These are phyloP conservation scores for Palloptera scutellata DNA, from an alignment of 2,888 invertebrate species.

Conservation along the genomic window DNA sequence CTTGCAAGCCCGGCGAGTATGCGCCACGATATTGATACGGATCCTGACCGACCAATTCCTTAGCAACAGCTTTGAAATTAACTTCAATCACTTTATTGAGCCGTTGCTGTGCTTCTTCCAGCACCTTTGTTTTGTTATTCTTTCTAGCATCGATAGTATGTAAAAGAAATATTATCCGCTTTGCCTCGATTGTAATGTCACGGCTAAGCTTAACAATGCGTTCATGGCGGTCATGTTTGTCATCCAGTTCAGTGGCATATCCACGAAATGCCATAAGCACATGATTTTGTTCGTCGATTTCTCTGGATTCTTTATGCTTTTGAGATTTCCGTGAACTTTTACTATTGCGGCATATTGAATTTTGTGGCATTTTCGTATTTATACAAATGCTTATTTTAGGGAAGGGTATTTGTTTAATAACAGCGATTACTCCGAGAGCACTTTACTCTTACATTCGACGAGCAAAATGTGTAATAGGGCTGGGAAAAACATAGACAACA, in stretches of 20 bases:
- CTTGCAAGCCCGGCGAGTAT: slow-evolving; percentile 74
- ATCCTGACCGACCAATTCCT: slow-evolving; percentile 77
- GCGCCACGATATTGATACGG: slow-evolving; percentile 74
- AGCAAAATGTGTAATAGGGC: no score
- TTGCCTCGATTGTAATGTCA: slow-evolving; percentile 90
- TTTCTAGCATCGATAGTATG: slow-evolving; percentile 75
- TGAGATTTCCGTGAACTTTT: slow-evolving; percentile 36
- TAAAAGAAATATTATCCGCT: slow-evolving; percentile 85
- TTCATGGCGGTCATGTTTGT: slow-evolving; percentile 84
- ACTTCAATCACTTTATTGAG: slow-evolving; percentile 68
- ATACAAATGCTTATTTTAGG: neutral
- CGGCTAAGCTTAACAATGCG: slow-evolving; percentile 81
- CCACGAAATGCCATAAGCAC: slow-evolving; percentile 66
- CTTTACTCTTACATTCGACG: no score
- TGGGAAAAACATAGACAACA: no score
- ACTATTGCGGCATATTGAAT: slow-evolving; percentile 39
- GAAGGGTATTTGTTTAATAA: no score
- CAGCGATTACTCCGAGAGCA: no score
- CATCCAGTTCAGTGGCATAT: slow-evolving; percentile 74
- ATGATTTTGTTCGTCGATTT: slow-evolving; percentile 54
- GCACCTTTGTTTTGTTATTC: slow-evolving; percentile 66
- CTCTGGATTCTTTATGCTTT: slow-evolving; percentile 24
- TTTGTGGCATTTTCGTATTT: slow-evolving; percentile 44
- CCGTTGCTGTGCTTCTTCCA: slow-evolving; percentile 73
- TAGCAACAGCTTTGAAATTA: slow-evolving; percentile 74